These are phyloP conservation scores for Columba guinea DNA, from an alignment of 2,797 vertebrate genomes.

Conservation along the genomic window DNA sequence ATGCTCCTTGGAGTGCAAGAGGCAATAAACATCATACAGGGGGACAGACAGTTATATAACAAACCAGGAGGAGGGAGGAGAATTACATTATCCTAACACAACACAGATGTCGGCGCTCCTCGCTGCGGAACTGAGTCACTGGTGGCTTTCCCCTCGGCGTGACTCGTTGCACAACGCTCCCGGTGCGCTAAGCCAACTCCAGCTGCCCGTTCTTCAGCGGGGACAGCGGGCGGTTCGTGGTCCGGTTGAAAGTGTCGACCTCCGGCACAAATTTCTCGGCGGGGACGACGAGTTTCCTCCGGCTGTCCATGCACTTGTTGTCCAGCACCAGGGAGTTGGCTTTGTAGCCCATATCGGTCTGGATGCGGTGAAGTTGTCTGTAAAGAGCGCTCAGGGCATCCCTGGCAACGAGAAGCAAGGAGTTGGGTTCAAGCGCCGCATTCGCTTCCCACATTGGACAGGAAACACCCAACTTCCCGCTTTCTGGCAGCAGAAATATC, in stretches of 20 bases:
- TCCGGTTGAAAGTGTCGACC: constrained; percentile 73
- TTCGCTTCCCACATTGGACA: background rate
- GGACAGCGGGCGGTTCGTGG: constrained; percentile 59
- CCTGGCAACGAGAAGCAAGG: constrained; percentile 40
- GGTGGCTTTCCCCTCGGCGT: background rate
- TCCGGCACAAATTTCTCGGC: constrained; percentile 71
- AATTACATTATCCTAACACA: background rate
- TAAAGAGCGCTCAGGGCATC: constrained; percentile 66
- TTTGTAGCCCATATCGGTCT: constrained; percentile 73
- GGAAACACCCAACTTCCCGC: background rate
- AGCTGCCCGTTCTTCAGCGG: constrained; percentile 55
- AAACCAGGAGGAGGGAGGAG: background rate
- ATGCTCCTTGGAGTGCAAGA: background rate
- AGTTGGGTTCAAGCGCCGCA: background rate
- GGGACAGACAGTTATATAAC: constrained; percentile 26
- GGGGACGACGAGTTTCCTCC: constrained; percentile 72
- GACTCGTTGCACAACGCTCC: background rate
- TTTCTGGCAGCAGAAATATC: background rate
- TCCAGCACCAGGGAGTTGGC: constrained; percentile 76
- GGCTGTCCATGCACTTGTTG: constrained; percentile 76
- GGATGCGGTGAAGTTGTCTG: constrained; percentile 76
- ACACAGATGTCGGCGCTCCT: background rate
- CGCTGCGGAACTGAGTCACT: background rate
- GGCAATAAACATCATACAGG: background rate
- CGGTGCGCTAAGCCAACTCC: constrained; percentile 34